A percentile compares a stretch with the other conserved stretches of the same genome.
phyloP scores from a whole-genome alignment of 2,113 vertebrate species.

The Lathamus discolor region DNA sequence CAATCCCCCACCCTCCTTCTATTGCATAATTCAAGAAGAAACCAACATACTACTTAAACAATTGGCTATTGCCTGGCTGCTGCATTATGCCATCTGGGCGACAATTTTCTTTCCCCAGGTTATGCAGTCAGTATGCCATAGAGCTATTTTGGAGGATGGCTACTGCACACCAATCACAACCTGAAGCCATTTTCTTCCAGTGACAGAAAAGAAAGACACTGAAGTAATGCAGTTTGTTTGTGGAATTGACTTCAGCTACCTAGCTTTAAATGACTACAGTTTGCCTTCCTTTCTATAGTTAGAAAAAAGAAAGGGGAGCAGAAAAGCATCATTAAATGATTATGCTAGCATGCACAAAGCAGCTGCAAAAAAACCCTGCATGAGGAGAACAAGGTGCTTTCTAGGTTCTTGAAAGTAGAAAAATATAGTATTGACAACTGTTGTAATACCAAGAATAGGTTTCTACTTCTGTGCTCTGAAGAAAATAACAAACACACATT shows the following conservation, averaged over 20 bases:
- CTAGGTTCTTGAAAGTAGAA: neutral
- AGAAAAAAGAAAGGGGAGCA: neutral
- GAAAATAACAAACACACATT: neutral
- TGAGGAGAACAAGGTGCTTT: neutral
- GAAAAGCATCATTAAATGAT: neutral
- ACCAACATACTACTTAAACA: neutral
- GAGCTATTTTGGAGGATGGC: constrained; percentile 7
- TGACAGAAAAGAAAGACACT: neutral
- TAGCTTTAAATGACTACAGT: neutral
- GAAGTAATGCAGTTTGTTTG: neutral
- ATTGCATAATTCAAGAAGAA: neutral
- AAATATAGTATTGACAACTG: neutral
- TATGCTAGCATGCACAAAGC: neutral
- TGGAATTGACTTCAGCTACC: neutral
- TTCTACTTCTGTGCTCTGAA: neutral
- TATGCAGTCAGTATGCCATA: constrained; percentile 25
- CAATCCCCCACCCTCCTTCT: neutral
- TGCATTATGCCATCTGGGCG: neutral
- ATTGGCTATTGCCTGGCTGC: neutral
- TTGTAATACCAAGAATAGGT: neutral
- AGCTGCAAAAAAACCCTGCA: neutral
- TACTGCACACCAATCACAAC: neutral
- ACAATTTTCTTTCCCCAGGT: constrained; percentile 12
- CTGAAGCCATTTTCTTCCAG: constrained; percentile 34
- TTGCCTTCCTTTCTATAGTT: neutral